Evolutionary conservation across 2,113 vertebrate species (phyloP), one percentile per base, ranked within the genome.

Genomic region (Australoheros scitulus): DNA sequence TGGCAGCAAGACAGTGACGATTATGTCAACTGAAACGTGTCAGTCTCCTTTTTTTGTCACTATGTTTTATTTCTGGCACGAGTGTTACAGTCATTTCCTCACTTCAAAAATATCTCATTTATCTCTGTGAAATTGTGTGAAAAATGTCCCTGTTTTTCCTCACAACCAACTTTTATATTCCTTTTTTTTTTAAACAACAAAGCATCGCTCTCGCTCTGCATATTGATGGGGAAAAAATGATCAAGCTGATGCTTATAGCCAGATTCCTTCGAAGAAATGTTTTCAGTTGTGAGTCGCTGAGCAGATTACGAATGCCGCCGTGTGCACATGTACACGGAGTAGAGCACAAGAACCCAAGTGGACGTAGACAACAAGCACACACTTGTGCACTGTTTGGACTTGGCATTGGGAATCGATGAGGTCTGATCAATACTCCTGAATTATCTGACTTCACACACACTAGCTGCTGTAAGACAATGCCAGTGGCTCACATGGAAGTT

Each of bases 401-500:
- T 52, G 38, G 83, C 85, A 80, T 79, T 60, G 83, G 84, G 57
- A 88, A 92, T 93, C 90, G 14, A 91, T 91, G 24, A 0, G 2
- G 36, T 29, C 36, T 63, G 72, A 89, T 93, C 91, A 13, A 90
- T 92, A 52, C 24, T 6, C 81, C 18, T 74, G 77, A 63, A 81
- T 82, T 26, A 78, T 86, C 58, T 64, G 64, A 86, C 84, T 87
- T 83, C 80, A 89, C 82, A 85, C 76, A 38, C 76, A 74, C n/a
- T 50, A 10, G 78, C 68, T 52, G 65, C 70, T 75, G 79, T 79
- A 43, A 82, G 81, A 79, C 26, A 63, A 79, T 36, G 87, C 82
- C 88, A 34, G 52, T 68, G 80, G 91, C 87, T 70, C 80, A 87
- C 81, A 88, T 76, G 58, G 36, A 88, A 55, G 68, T 78, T 86